These are phyloP conservation scores for Drosophila yakuba DNA, from an alignment of 1,140 invertebrate genomes.

Conservation along the genomic window DNA sequence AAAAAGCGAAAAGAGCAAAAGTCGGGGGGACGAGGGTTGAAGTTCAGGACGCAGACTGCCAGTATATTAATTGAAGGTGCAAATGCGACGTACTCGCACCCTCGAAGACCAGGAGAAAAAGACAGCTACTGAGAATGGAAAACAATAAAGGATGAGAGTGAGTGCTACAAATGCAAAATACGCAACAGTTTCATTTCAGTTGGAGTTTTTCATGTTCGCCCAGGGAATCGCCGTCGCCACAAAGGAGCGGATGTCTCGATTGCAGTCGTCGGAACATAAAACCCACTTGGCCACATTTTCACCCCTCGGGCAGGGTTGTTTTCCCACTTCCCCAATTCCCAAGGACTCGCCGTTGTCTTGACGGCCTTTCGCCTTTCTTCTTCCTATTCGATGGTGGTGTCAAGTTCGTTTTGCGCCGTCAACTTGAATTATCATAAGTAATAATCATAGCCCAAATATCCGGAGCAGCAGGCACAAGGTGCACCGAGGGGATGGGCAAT, in stretches of 20 bases:
- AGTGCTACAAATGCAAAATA: slow-evolving; percentile 69
- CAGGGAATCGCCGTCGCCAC: slow-evolving; percentile 43
- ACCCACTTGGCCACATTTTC: slow-evolving; percentile 55
- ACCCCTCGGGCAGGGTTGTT: slow-evolving; percentile 57
- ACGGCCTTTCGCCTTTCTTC: slow-evolving; percentile 25
- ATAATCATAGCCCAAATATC: slow-evolving; percentile 73
- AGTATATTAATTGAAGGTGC: slow-evolving; percentile 77
- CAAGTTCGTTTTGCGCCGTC: slow-evolving; percentile 75
- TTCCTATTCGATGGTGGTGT: slow-evolving; percentile 45
- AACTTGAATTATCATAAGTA: slow-evolving; percentile 81
- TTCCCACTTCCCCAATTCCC: slow-evolving; percentile 17
- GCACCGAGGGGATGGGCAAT: slow-evolving; percentile 18
- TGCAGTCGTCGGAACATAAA: slow-evolving; percentile 60
- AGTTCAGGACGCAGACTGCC: slow-evolving; percentile 28
- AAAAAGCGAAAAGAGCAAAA: slow-evolving; percentile 64
- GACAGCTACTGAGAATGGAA: slow-evolving; percentile 57
- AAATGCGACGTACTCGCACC: slow-evolving; percentile 78
- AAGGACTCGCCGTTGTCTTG: slow-evolving; percentile 47
- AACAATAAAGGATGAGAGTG: slow-evolving; percentile 43
- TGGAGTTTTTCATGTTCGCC: slow-evolving; percentile 69
- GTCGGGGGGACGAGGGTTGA: slow-evolving; percentile 52
- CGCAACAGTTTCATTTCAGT: slow-evolving; percentile 70
- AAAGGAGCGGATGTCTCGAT: slow-evolving; percentile 59
- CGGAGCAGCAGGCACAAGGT: slow-evolving; percentile 33
- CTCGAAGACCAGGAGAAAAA: slow-evolving; percentile 52